Evolutionary conservation across 2,797 vertebrate species (phyloP), one percentile per base, ranked within the genome.

Genomic region (Gila robusta): DNA sequence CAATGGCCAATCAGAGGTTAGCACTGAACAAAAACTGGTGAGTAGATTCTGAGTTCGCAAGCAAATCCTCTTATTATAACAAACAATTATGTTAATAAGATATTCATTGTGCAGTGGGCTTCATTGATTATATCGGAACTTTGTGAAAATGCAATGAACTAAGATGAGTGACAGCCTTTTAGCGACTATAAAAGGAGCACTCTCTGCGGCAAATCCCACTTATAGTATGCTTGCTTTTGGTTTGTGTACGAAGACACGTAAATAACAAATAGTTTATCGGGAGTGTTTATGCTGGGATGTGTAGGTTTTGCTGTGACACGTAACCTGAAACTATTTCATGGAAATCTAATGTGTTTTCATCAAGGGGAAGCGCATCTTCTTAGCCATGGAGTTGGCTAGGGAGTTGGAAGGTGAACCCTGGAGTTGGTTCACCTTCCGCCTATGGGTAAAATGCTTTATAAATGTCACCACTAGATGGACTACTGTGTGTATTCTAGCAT

Each of bases 391-490:
- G 32, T 32, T 32, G 32, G 32, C 32, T 32, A 1, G 2, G 32
- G 32, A 32, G 32, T 32, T 2, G 32, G 32, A 32, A 32, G 1
- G 32, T 32, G 32, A 32, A 64, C 59, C 59, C n/a, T 64, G 5
- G 9, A 64, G 26, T 28, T 64, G 62, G 6, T 64, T 28, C 26
- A 28, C 12, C 16, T 1, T 49, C 47, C 16, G 2, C 26, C 14
- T 32, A 32, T 64, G 49, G 49, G 9, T 78, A 37, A 41, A 78
- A 78, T 17, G 23, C 37, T 82, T 56, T 21, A 28, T 41, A 59
- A 59, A 82, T 56, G 80, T 56, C 69, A 56, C 17, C 81, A n/a
- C 26, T 47, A 73, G 37, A 56, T 82, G 17, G 59, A 66, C 62
- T 7, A 14, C n/a, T 9, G 62, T 23, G 62, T 76, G 17, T 56